Evolutionary conservation across 2,113 vertebrate species (phyloP).

Genomic region (Aspiorhynchus laticeps): DNA sequence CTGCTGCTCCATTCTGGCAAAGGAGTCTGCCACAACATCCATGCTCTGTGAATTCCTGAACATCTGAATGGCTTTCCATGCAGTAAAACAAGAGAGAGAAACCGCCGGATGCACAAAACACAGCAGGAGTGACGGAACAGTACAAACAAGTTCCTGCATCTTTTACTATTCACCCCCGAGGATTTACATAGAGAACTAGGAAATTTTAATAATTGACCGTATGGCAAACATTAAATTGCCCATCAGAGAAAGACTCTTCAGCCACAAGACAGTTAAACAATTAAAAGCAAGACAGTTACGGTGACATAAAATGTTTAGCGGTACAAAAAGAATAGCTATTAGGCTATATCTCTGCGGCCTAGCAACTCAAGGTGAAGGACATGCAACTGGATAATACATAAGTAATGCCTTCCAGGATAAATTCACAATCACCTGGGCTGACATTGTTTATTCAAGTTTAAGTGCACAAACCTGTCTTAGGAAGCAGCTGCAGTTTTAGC

Average conservation of each 20-base stretch:
- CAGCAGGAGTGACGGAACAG: background rate
- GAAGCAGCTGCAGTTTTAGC: background rate
- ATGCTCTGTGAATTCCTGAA: background rate
- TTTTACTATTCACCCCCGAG: background rate
- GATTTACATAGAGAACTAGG: constrained; percentile 28
- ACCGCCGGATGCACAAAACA: background rate
- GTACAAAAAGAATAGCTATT: constrained; percentile 19
- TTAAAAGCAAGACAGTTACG: constrained; percentile 1
- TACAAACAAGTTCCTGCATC: constrained; percentile 22
- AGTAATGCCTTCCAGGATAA: constrained; percentile 28
- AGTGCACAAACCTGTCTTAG: background rate
- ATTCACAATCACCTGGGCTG: constrained; percentile 7
- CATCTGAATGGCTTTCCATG: background rate
- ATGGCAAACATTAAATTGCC: background rate
- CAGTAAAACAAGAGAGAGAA: background rate
- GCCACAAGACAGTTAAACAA: background rate
- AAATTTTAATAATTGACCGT: background rate
- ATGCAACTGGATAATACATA: constrained; percentile 33
- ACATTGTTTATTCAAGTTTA: constrained; percentile 45
- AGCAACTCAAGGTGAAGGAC: constrained; percentile 46
- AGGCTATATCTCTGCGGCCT: constrained; percentile 23
- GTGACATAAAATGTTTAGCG: constrained; percentile 5
- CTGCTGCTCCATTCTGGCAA: background rate
- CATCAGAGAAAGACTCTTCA: too few species aligned
- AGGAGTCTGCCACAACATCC: background rate